Conservation (phyloP, 2,888 invertebrate genomes). For the Drosophila phalerata region DNA sequence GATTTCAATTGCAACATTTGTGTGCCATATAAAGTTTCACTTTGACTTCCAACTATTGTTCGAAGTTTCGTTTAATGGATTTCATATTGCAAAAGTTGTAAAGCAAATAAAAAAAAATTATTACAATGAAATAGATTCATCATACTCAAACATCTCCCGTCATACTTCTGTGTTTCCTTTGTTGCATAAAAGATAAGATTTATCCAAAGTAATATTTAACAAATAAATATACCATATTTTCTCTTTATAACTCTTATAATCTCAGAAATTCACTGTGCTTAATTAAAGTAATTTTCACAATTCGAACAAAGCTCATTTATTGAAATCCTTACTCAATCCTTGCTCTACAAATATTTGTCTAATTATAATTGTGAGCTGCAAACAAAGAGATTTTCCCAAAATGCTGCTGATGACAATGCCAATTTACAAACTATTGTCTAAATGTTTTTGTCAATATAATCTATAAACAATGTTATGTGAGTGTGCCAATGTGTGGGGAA, state of each 20-base stretch:
- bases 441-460: constrained; percentile 20
- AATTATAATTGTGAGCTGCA: constrained; percentile 15
- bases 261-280: too few species aligned
- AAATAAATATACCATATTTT: too few species aligned
- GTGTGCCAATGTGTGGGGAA: neutral
- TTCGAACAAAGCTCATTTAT: neutral
- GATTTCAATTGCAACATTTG: constrained; percentile 65
- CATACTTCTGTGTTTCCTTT: neutral
- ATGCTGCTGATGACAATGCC: constrained; percentile 28
- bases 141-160: neutral
- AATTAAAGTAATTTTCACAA: too few species aligned
- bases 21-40: constrained; percentile 50
- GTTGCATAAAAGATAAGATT: neutral
- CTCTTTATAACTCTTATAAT: too few species aligned
- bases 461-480: constrained; percentile 6
- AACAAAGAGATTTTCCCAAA: constrained; percentile 29
- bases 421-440: constrained; percentile 31
- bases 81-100: constrained; percentile 45
- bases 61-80: constrained; percentile 40
- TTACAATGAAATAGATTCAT: constrained; percentile 7
- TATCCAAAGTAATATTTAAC: too few species aligned
- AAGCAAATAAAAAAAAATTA: constrained; percentile 19
- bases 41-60: constrained; percentile 32
- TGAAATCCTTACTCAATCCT: neutral
- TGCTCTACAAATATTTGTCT: constrained; percentile 31